Percentiles rank a stretch among this genome's conserved stretches.
Evolutionary conservation across 2,888 invertebrate species (phyloP).

Genomic region (Macrostomum cliftonense): DNA sequence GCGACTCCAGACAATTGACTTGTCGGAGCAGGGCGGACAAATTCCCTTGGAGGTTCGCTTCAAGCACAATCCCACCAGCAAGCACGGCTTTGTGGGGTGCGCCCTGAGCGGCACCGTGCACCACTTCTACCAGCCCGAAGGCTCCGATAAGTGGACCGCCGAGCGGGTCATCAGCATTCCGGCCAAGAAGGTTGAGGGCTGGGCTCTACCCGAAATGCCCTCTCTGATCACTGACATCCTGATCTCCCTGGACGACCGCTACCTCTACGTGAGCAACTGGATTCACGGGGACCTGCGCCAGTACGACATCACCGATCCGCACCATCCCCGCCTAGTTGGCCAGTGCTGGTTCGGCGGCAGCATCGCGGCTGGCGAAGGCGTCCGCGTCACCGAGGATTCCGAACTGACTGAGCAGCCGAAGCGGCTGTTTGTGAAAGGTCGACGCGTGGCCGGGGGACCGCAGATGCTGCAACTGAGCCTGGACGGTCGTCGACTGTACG

Average conservation of each 20-base stretch:
- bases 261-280: conserved; percentile 74
- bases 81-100: conserved; percentile 73
- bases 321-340: conserved; percentile 55
- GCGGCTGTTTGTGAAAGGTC: conserved; percentile 55
- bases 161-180: conserved; percentile 72
- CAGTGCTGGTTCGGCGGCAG: conserved; percentile 65
- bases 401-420: conserved; percentile 53
- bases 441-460: conserved; percentile 59
- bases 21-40: conserved; percentile 57
- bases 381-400: conserved; percentile 55
- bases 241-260: conserved; percentile 77
- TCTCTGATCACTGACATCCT: conserved; percentile 81
- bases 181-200: conserved; percentile 57
- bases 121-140: conserved; percentile 43
- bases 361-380: conserved; percentile 51
- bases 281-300: conserved; percentile 78
- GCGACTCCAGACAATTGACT: conserved; percentile 60
- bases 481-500: conserved; percentile 78
- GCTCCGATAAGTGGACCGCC: conserved; percentile 51
- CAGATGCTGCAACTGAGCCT: conserved; percentile 92
- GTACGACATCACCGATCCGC: conserved; percentile 67
- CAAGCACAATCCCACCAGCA: conserved; percentile 66
- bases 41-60: conserved; percentile 81
- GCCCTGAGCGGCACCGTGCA: conserved; percentile 61
- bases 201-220: conserved; percentile 51